These are phyloP conservation scores for Anastatus disparis DNA, from an alignment of 1,140 invertebrate species.

Conservation along the genomic window DNA sequence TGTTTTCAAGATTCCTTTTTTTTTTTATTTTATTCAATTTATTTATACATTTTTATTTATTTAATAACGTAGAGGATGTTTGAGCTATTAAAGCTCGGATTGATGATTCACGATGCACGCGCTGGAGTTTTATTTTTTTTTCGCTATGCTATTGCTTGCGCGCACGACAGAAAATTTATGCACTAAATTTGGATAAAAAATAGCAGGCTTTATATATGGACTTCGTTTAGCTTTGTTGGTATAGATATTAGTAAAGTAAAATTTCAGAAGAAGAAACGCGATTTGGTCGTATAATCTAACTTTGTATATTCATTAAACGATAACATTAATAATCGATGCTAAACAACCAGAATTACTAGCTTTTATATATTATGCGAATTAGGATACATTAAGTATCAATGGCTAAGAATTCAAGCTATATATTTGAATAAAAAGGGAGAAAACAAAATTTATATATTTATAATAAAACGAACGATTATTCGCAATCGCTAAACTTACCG, in stretches of 20 bases:
- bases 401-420: background rate
- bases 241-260: no score
- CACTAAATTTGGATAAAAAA: conserved; percentile 21
- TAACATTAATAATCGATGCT: background rate
- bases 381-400: background rate
- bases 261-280: no score
- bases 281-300: no score
- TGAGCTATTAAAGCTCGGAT: conserved; percentile 20
- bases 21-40: no score
- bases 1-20: no score
- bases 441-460: background rate
- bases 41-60: conserved; percentile 1
- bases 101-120: conserved; percentile 11
- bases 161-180: conserved; percentile 1
- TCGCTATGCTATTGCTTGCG: no score
- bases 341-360: background rate
- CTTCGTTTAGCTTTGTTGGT: no score
- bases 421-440: background rate
- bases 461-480: no score
- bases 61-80: conserved; percentile 10
- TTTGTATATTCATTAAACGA: background rate
- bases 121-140: no score
- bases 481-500: no score
- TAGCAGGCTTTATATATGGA: background rate
- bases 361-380: background rate